Base-by-base conservation (phyloP, 2,888 invertebrate genomes). In the Xestia rhomboidea region DNA sequence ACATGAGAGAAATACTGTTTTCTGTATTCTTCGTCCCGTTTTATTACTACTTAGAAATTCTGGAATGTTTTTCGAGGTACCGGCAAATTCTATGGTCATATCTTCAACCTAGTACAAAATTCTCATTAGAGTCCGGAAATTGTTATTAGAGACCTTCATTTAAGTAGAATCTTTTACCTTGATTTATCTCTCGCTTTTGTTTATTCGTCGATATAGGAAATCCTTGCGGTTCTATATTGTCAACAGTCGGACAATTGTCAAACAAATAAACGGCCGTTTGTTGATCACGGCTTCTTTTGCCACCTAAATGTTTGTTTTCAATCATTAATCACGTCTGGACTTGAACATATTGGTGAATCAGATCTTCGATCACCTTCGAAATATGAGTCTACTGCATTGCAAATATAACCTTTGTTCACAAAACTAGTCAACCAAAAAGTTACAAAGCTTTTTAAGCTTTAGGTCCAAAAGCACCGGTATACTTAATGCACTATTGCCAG, bases 221-320 rank as follows among this genome's bases (percentile, higher is more conserved):
- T 88, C 88, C 83, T 88, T 86, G 86, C 79, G 76, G 80, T 82
- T 84, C 71, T 77, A 73, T 73, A 82, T 81, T 81, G 89, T 86
- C 88, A 87, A 84, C 76, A 87, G 74, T 77, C 77, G 67, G 81
- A 51, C 77, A 79, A 83, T 81, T 70, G 81, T 78, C 79, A 83
- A 86, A 86, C 76, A 81, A 82, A 81, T 57, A 79, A 66, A 74
- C 63, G 74, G 64, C 75, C 79, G 75, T 84, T 77, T 79, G 73
- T 73, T 83, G 75, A 81, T 80, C 68, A 80, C 66, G 62, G 75
- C 62, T 34, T 74, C 72, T 71, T 78, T 76, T 86, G n/a, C 46
- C 49, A 75, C 76, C 69, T 62, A 51, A 57, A 85, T 77, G 71
- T 82, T 77, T 77, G 71, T 72, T 68, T 57, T 57, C 66, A 77